Evolutionary conservation across 2,888 invertebrate species (phyloP).

Genomic region (Leptinotarsa peninsularis): DNA sequence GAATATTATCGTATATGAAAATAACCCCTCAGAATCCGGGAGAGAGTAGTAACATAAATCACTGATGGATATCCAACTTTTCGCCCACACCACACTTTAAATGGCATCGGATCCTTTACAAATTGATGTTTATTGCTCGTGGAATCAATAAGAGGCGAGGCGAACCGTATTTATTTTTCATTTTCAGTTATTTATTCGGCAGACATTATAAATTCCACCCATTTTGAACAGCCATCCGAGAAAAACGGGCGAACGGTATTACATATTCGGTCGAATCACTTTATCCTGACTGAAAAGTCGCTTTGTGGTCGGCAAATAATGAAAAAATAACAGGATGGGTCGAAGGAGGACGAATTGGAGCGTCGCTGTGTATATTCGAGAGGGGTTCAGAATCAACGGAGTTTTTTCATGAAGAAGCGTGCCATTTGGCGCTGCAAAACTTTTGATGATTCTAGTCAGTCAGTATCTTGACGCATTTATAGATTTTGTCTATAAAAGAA

Average conservation of each 20-base stretch:
- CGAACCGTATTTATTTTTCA: slow-evolving; percentile 18
- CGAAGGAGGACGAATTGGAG: background rate
- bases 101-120: slow-evolving; percentile 14
- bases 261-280: slow-evolving; percentile 2
- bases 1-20: background rate
- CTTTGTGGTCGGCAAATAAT: background rate
- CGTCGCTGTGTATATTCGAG: background rate
- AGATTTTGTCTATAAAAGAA: no score
- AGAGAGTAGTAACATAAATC: slow-evolving; percentile 6
- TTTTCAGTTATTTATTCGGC: slow-evolving; percentile 19
- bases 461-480: no score
- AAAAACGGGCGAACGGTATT: slow-evolving; percentile 1
- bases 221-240: background rate
- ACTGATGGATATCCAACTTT: slow-evolving; percentile 13
- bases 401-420: no score
- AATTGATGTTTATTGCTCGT: slow-evolving; percentile 19
- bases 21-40: slow-evolving; percentile 4
- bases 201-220: slow-evolving; percentile 13
- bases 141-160: slow-evolving; percentile 20
- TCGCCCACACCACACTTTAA: slow-evolving; percentile 9
- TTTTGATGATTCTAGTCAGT: no score
- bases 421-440: no score
- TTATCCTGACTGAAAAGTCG: slow-evolving; percentile 12
- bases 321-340: slow-evolving; percentile 2
- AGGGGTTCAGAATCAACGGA: background rate